Conservation (phyloP, 2,797 vertebrate genomes). For the Malurus leucopterus region DNA sequence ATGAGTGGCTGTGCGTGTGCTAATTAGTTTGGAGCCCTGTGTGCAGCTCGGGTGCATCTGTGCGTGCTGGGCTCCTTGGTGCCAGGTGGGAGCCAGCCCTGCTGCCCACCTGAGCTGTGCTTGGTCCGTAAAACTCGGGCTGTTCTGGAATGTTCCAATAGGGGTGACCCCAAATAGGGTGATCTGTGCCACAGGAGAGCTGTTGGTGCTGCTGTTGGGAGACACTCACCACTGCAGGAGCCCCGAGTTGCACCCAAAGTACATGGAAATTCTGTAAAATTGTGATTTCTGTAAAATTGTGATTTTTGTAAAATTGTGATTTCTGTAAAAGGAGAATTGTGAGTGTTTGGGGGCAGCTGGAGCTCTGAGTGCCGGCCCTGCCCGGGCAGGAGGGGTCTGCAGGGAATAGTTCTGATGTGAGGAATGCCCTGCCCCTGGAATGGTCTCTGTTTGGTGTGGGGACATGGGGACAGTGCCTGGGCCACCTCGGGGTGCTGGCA, state of each 20-base stretch:
- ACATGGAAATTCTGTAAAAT: accelerated
- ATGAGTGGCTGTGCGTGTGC: conserved; percentile 44
- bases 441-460: accelerated
- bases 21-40: conserved; percentile 40
- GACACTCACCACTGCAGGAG: accelerated
- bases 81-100: not conserved
- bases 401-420: accelerated
- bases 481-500: accelerated
- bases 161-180: too few species aligned
- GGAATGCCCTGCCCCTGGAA: accelerated
- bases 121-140: not conserved
- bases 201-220: accelerated
- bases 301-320: too few species aligned
- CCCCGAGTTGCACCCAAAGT: accelerated
- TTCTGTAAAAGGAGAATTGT: accelerated
- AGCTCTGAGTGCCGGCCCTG: accelerated
- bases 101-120: not conserved
- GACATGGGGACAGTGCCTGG: not conserved
- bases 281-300: too few species aligned
- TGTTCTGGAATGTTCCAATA: not conserved
- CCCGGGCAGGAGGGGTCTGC: not conserved
- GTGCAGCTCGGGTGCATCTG: not conserved
- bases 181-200: accelerated
- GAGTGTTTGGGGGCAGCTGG: accelerated
- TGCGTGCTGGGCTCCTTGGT: not conserved